These are phyloP conservation scores for Dipodomys spectabilis DNA, from an alignment of 2,113 vertebrate species.

Conservation along the genomic window DNA sequence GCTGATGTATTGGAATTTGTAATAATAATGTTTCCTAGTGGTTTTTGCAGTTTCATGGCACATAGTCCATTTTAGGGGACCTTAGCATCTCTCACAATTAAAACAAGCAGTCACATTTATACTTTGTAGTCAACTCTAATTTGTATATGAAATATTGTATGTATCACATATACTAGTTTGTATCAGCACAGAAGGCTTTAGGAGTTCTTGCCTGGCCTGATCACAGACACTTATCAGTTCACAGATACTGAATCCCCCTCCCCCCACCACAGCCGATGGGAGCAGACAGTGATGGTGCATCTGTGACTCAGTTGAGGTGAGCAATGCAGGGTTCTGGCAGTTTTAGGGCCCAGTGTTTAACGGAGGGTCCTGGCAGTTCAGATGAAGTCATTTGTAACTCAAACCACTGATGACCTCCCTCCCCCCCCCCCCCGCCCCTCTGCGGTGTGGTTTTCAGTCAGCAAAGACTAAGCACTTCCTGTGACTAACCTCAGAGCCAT, in stretches of 20 bases:
- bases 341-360: too few relatives aligned
- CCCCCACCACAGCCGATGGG: too few relatives aligned
- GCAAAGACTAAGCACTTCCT: neutral
- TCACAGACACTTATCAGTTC: too few relatives aligned
- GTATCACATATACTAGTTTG: neutral
- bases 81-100: neutral
- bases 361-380: neutral
- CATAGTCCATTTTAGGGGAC: neutral
- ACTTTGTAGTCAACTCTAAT: neutral
- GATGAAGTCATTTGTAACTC: neutral
- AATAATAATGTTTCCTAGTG: neutral
- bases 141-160: neutral
- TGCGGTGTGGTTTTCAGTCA: neutral
- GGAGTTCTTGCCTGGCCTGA: neutral
- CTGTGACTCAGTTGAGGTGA: too few relatives aligned
- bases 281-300: too few relatives aligned
- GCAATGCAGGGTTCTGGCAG: too few relatives aligned
- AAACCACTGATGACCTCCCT: neutral
- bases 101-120: neutral
- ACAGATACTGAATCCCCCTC: too few relatives aligned
- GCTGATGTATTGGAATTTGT: neutral
- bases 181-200: neutral
- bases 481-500: neutral
- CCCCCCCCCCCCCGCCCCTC: too few relatives aligned
- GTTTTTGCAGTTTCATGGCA: neutral